Evolutionary conservation across 2,888 invertebrate genomes (phyloP), one percentile per base, ranked within the genome.

Genomic region (Dorcus parallelipipedus): DNA sequence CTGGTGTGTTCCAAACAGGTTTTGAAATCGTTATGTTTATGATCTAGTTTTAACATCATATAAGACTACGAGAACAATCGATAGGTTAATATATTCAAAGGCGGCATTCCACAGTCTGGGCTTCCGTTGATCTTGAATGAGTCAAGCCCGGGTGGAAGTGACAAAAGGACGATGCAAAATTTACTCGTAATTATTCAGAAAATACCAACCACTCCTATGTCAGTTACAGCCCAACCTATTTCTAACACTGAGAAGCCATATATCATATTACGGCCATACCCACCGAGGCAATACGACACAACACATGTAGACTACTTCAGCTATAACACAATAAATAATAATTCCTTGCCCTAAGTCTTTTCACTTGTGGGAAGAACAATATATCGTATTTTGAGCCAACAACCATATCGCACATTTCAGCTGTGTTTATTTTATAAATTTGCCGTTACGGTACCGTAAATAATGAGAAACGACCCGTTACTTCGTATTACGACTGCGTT

Each of bases 231-330:
- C 66, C 62, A 62, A 60, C 66, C 66, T 64, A 59, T 45, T 57
- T 66, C 62, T 61, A 63, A 63, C 64, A 51, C 65, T 58, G 61
- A 59, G 60, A 50, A 57, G 63, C 63, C 63, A 65, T 69, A 69
- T 67, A 70, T 70, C 70, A 70, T 70, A 69, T 70, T 69, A 66
- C 69, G 17, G 54, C 65, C 69, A 69, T 68, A 68, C 67, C 69
- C 70, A 49, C 49, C 20, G 33, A 14, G 20, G 49, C 70, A 68
- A 65, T 69, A 69, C 66, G 69, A 68, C 69, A 70, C 59, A 66
- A 67, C 66, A 69, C 62, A 68, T 67, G 45, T 45, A 45, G 45
- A 45, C 45, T 45, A 45, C 45, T 45, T 45, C 45, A 45, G 45
- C 9, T 61, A 58, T 63, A 59, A 61, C 51, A 61, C 54, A 58